These are phyloP conservation scores for Arenaria interpres DNA, from an alignment of 2,113 vertebrate species.

Conservation along the genomic window DNA sequence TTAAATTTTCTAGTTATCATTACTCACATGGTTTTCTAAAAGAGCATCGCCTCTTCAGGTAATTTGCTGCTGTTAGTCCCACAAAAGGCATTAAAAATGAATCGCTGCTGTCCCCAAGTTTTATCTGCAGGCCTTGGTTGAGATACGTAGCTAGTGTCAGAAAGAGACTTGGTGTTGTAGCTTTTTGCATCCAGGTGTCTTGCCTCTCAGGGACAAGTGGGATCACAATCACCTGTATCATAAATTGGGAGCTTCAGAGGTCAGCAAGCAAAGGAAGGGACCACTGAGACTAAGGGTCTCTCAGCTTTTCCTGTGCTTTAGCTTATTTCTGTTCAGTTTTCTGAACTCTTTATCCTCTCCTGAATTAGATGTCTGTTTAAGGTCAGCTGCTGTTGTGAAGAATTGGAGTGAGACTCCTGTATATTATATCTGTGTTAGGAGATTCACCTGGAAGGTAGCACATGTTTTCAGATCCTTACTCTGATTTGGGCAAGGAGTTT, in stretches of 20 bases:
- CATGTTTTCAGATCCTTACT: neutral
- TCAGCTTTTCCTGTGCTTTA: neutral
- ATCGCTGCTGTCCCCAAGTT: neutral
- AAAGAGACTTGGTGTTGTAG: neutral
- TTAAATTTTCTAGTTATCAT: neutral
- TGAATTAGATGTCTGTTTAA: neutral
- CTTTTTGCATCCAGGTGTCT: neutral
- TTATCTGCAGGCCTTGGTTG: neutral
- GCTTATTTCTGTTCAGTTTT: neutral
- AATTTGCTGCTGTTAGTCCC: neutral
- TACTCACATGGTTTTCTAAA: neutral
- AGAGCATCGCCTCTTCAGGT: neutral
- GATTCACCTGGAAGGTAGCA: neutral
- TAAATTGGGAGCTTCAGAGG: neutral
- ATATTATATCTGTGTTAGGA: neutral
- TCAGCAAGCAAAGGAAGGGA: neutral
- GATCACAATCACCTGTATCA: neutral
- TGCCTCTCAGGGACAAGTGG: neutral
- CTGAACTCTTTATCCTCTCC: neutral
- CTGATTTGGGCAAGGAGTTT: neutral
- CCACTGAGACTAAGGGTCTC: neutral
- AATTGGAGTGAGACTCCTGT: neutral
- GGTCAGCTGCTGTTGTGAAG: neutral
- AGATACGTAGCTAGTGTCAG: neutral
- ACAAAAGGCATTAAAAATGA: neutral